Conservation (phyloP, 2,113 vertebrate genomes). For the Naja naja region DNA sequence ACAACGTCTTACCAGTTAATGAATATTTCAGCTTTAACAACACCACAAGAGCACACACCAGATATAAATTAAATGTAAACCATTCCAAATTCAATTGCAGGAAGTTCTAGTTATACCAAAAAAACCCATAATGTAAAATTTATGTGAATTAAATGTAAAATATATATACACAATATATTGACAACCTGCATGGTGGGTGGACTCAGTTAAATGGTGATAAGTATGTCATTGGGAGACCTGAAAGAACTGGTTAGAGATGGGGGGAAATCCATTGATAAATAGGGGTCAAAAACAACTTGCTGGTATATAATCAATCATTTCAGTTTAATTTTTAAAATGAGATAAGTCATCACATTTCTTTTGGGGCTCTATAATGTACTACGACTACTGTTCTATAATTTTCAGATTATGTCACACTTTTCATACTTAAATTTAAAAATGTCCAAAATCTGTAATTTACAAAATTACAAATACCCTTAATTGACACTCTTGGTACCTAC, state of each 20-base stretch:
- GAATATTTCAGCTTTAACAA: too few relatives aligned
- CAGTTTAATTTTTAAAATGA: background rate
- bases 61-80: too few relatives aligned
- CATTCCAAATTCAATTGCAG: too few relatives aligned
- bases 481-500: slow-evolving; percentile 5
- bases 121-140: too few relatives aligned
- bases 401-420: background rate
- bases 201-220: background rate
- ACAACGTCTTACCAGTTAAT: too few relatives aligned
- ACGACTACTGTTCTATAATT: background rate
- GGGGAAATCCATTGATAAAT: background rate
- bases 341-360: background rate
- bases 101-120: too few relatives aligned
- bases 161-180: too few relatives aligned
- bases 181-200: background rate
- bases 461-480: slow-evolving; percentile 17
- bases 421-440: background rate
- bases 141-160: too few relatives aligned
- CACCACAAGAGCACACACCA: too few relatives aligned
- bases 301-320: background rate
- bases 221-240: background rate
- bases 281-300: background rate
- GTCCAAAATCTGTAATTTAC: slow-evolving; percentile 26
- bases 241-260: background rate
- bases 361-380: background rate